phyloP scores from a whole-genome alignment of 2,113 vertebrate species.

The Colossoma macropomum region DNA sequence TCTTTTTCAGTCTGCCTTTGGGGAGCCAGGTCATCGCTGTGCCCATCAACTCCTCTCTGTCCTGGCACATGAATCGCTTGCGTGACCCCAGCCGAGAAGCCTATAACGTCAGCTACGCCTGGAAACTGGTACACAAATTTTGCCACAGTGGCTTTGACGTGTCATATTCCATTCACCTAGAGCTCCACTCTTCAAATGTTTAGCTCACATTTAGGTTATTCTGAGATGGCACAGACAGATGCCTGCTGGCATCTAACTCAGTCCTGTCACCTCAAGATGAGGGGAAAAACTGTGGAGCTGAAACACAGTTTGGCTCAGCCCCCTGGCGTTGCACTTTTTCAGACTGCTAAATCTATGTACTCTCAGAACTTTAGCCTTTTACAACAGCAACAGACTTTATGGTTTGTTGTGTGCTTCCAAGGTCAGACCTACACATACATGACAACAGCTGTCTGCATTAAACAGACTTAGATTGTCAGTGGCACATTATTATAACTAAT shows the following conservation, averaged over 20 bases:
- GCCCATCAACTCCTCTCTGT: conserved; percentile 94
- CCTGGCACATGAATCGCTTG: conserved; percentile 95
- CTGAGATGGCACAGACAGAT: background rate
- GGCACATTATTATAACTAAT: background rate
- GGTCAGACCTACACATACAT: background rate
- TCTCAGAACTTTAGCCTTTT: background rate
- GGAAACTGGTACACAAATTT: conserved; percentile 89
- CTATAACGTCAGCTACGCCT: conserved; percentile 98
- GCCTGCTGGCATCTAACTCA: background rate
- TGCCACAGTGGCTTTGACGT: background rate
- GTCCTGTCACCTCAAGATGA: conserved; percentile 43
- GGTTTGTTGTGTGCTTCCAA: background rate
- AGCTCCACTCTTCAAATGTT: background rate
- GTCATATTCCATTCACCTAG: background rate
- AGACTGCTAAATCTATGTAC: background rate
- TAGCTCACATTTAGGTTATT: background rate
- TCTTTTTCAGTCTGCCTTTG: conserved; percentile 88
- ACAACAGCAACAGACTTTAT: background rate
- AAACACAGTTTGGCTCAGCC: background rate
- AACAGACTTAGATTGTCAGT: background rate
- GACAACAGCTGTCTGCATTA: background rate
- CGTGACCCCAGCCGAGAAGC: conserved; percentile 87
- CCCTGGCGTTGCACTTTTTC: background rate
- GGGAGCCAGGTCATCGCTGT: conserved; percentile 96
- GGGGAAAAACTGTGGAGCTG: background rate